Evolutionary conservation across 2,888 invertebrate genomes (phyloP), one percentile per base, ranked within the genome.

Genomic region (Pocota personata): DNA sequence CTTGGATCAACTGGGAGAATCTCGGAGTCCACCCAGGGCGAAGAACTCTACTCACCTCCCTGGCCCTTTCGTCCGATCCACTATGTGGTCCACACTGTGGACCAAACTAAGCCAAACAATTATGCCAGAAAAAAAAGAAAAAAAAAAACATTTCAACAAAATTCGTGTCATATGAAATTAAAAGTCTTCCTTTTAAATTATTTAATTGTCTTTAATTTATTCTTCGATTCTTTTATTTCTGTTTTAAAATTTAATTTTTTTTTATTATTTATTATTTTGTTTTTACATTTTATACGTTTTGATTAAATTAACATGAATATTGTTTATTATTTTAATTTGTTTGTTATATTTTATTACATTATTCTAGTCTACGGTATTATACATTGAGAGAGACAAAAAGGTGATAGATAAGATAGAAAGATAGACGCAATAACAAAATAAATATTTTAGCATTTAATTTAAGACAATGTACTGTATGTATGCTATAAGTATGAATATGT

Each of bases 1-100:
- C 98, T 0, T 99, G 99, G 99, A 99, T 99, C 89, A 98, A 99
- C 91, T 99, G 99, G 99, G 98, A 98, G 92, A 98, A 98, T 91
- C 94, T 99, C 1, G 99, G 99, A 0, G 98, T 99, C 3, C 97
- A 97, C 91, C 98, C 98, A 1, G 97, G 97, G 77, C 94, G 97
- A 62, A 94, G 98, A 88, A 97, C 97, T 82, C 94, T 97, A 5
- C 93, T 97, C 1, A 97, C 97, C 0, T 96, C 97, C 0, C 93
- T 97, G 16, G 96, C 97, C 0, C 93, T 97, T 12, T 95, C 96
- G 58, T 95, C 96, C 0, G 97, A 97, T 89, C 94, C 94, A 35
- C 89, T 91, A 88, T 91, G 91, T 72, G 91, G 92, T 2, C 78
- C 88, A 14, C 90, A 89, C 58, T 89, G 89, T 58, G 89, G 88